Base-by-base conservation (phyloP, 1,140 invertebrate genomes). In the Psix sp. region DNA sequence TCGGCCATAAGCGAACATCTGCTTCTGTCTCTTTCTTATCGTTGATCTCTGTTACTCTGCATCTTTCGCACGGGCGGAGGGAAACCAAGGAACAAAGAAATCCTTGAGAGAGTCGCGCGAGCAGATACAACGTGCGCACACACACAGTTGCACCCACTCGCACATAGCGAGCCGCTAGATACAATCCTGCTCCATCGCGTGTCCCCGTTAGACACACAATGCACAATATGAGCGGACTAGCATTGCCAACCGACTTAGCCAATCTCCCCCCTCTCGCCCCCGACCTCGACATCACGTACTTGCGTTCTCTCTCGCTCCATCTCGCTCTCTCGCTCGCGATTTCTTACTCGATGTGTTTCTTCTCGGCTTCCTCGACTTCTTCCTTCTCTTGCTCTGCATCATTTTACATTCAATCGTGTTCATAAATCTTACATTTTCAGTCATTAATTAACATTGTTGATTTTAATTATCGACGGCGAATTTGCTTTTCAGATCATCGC, bases 11-110 rank as follows among this genome's bases (percentile, higher is more conserved):
- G 49, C 65, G 33, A 7, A 36, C 36, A 15, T 38, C 24, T 17
- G n/a, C 35, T 26, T 0, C 5, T 16, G 3, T 14, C 16, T 15
- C 35, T 14, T 38, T 9, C 9, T 11, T 13, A 2, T 38, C 15
- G 3, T 13, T 38, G 11, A n/a, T n/a, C n/a, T 38, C 11, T 16
- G 9, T 11, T 6, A 15, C 13, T 38, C 35, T 14, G 4, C 16
- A 2, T 16, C 13, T 39, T 36, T 17, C 16, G n/a, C 1, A 36
- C 10, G 14, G 1, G 0, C 11, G 33, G 2, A 18, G 16, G 13
- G n/a, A 6, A 20, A 5, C 39, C 10, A 20, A 33, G 65, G 66
- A 81, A 83, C 80, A 83, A 83, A 84, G 82, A 81, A 77, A 82
- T 79, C 77, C 78, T 77, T 78, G 76, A 77, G 68, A 68, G 66